These are phyloP conservation scores for Apocrypta bakeri DNA, from an alignment of 1,140 invertebrate species.

Conservation along the genomic window DNA sequence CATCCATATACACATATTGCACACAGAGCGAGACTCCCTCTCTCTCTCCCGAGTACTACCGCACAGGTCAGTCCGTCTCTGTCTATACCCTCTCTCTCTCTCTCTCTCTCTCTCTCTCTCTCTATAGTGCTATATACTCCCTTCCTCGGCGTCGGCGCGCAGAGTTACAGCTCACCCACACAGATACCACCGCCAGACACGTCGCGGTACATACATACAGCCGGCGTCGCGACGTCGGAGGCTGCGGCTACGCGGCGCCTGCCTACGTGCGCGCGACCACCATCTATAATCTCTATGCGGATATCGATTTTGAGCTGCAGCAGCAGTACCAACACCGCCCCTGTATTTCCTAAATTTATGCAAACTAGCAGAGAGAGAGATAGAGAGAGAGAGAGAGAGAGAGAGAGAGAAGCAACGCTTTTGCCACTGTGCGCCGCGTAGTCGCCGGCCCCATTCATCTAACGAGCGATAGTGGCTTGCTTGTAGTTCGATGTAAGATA, in stretches of 20 bases:
- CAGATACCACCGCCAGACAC: constrained; percentile 9
- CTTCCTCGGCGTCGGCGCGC: constrained; percentile 7
- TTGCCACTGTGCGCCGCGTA: constrained; percentile 21
- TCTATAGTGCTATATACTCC: not conserved
- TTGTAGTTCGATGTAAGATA: no score
- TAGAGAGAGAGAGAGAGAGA: constrained; percentile 9
- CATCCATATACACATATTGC: not conserved
- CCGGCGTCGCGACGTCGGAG: constrained; percentile 74
- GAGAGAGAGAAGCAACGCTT: constrained; percentile 8
- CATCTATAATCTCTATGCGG: constrained; percentile 76
- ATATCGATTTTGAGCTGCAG: constrained; percentile 71
- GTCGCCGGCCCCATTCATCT: constrained; percentile 69
- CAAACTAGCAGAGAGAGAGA: constrained; percentile 66
- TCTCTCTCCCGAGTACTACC: not conserved
- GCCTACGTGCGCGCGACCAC: constrained; percentile 66
- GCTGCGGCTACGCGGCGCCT: constrained; percentile 75
- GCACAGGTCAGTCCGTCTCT: not conserved
- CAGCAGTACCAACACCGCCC: constrained; percentile 53
- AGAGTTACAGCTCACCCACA: not conserved
- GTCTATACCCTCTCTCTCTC: not conserved
- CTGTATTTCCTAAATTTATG: constrained; percentile 76
- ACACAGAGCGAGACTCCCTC: not conserved
- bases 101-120: not conserved
- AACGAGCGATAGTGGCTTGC: constrained; percentile 64
- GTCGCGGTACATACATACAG: constrained; percentile 50